Percentiles rank a stretch among this genome's conserved stretches.
Conservation (phyloP, 2,113 vertebrate genomes). For the Theristicus caerulescens region DNA sequence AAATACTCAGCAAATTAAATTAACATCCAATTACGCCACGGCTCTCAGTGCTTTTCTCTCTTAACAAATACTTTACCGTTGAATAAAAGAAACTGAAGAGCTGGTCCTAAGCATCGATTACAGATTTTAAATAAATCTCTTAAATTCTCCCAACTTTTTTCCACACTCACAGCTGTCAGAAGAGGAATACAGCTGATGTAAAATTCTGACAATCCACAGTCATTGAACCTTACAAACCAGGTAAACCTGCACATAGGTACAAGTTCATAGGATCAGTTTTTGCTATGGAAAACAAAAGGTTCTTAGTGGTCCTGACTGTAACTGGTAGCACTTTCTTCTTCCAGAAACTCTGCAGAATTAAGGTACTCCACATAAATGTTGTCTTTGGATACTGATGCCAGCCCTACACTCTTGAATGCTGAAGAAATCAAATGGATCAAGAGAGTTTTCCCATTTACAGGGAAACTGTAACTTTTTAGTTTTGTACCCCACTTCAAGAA, state of each 20-base stretch:
- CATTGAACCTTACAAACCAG: not conserved
- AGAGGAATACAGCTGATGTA: not conserved
- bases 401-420: not conserved
- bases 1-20: not conserved
- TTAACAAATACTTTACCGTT: not conserved
- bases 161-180: not conserved
- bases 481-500: not conserved
- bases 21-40: not conserved
- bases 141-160: not conserved
- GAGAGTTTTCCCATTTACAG: not conserved
- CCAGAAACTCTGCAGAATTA: not conserved
- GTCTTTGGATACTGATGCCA: not conserved
- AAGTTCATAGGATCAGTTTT: not conserved
- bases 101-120: not conserved
- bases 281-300: not conserved
- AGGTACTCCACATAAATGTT: not conserved
- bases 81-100: not conserved
- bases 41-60: not conserved
- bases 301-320: not conserved
- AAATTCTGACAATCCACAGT: not conserved
- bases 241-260: not conserved
- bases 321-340: not conserved
- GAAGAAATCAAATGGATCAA: not conserved
- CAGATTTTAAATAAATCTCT: not conserved
- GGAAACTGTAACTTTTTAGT: not conserved